These are phyloP conservation scores for Troides helena DNA, from an alignment of 2,888 invertebrate genomes.

Conservation along the genomic window DNA sequence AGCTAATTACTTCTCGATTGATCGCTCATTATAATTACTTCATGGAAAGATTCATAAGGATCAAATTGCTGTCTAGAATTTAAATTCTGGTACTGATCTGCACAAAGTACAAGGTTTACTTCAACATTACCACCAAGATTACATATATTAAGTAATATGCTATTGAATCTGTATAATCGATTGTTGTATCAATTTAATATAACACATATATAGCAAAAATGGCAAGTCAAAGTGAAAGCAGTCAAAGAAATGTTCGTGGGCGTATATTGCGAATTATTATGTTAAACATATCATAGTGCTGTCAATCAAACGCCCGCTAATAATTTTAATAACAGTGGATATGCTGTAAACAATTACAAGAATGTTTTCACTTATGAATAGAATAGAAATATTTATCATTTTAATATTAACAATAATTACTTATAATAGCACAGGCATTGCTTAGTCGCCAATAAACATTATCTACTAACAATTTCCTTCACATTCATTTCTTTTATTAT, in stretches of 20 bases:
- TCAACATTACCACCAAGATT: too few species aligned
- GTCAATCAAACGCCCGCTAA: conserved; percentile 2
- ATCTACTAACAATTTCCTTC: too few species aligned
- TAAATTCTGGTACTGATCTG: too few species aligned
- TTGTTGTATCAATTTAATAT: too few species aligned
- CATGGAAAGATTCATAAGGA: too few species aligned
- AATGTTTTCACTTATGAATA: not conserved
- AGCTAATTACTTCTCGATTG: conserved; percentile 11
- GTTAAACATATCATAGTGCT: conserved; percentile 7
- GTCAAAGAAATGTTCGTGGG: not conserved
- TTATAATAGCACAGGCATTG: not conserved
- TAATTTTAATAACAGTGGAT: not conserved
- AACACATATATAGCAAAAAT: not conserved
- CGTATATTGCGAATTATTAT: conserved; percentile 12
- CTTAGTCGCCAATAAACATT: too few species aligned
- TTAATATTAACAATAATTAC: not conserved
- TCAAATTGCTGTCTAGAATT: too few species aligned
- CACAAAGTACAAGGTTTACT: too few species aligned
- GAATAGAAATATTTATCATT: not conserved
- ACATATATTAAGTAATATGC: too few species aligned
- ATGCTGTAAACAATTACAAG: not conserved
- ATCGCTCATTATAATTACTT: too few species aligned
- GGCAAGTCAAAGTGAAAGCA: conserved; percentile 11
- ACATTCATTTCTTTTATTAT: too few species aligned
- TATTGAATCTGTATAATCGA: too few species aligned